These are phyloP conservation scores for Stenichneumon culpator DNA, from an alignment of 2,888 invertebrate genomes.

Conservation along the genomic window DNA sequence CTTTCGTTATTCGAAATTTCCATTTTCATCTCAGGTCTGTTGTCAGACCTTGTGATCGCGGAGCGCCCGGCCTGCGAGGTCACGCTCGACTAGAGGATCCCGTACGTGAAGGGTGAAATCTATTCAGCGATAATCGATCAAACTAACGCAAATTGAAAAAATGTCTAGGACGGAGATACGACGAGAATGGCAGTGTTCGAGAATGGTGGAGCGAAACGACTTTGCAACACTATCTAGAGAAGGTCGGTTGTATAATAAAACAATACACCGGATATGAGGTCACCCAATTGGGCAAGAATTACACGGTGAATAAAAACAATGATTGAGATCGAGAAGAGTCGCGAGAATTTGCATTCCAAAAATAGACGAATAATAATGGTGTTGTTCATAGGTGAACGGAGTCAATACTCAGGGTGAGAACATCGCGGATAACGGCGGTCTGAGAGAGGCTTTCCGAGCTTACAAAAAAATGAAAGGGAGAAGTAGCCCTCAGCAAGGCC, in stretches of 20 bases:
- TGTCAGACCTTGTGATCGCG: too few species aligned
- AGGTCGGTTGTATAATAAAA: slow-evolving; percentile 90
- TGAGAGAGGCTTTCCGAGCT: slow-evolving; percentile 92
- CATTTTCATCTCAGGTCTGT: too few species aligned
- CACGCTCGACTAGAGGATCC: too few species aligned
- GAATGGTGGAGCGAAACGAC: slow-evolving; percentile 92
- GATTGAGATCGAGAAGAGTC: neutral
- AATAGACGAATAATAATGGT: neutral
- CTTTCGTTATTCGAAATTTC: too few species aligned
- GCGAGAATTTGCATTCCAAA: neutral
- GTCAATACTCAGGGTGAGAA: slow-evolving; percentile 94
- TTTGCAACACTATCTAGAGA: slow-evolving; percentile 89
- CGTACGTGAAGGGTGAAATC: neutral
- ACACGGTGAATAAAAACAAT: slow-evolving; percentile 85
- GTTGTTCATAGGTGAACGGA: slow-evolving; percentile 88
- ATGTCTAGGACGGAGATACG: slow-evolving; percentile 91
- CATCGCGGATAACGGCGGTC: slow-evolving; percentile 96
- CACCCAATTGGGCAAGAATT: slow-evolving; percentile 88
- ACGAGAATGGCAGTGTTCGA: slow-evolving; percentile 92
- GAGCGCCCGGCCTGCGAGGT: too few species aligned
- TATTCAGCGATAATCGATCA: neutral
- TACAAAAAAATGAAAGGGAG: slow-evolving; percentile 85
- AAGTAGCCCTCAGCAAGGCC: slow-evolving; percentile 81
- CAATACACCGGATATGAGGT: slow-evolving; percentile 90
- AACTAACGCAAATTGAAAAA: slow-evolving; percentile 38